Evolutionary conservation across 1,140 invertebrate species (phyloP), one percentile per base, ranked within the genome.

Genomic region (Radopholus similis): DNA sequence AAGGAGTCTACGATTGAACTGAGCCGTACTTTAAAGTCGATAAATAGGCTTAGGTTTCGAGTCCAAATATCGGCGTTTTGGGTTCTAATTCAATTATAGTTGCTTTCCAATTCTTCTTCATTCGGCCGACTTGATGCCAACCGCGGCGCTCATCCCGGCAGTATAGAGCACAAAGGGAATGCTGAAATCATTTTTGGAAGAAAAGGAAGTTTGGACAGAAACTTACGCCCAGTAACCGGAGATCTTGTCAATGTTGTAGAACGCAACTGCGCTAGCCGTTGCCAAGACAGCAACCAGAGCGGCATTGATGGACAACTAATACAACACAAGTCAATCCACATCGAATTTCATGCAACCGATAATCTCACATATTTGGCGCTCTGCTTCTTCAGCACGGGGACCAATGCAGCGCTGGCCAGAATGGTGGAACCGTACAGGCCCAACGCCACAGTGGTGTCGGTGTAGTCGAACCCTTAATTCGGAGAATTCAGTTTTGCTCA

Each of bases 391-490:
- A 82, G 56, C 15, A 77, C 42, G 1, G 77, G 77, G 40, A 81
- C 57, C 3, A 66, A 53, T n/a, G 67, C 58, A 8, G 65, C 4
- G 8, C 66, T 75, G 32, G 64, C 23, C 11, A 58, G 66, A 11
- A 82, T 11, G 32, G 66, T 82, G 3, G 72, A 34, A 35, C 80
- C 79, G 49, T 80, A 82, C 30, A 81, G 49, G n/a, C 53, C 66
- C 28, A 81, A 65, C 40, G 79, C 81, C 40, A 74, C 28, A 28
- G 68, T 74, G 1, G 79, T 81, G 65, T 81, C 79, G 26, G 70
- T 73, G 74, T 82, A 82, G 42, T 81, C 80, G 62, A 81, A 81
- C 0, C 76, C 74, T 76, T 15, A 74, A 75, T 26, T 21, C n/a
- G 15, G 60, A 21, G 6, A 32, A 15, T 34, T 38, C 18, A 5